These are phyloP conservation scores for Diadumene lineata DNA, from an alignment of 92 coral and sea anemone genomes.

Conservation along the genomic window DNA sequence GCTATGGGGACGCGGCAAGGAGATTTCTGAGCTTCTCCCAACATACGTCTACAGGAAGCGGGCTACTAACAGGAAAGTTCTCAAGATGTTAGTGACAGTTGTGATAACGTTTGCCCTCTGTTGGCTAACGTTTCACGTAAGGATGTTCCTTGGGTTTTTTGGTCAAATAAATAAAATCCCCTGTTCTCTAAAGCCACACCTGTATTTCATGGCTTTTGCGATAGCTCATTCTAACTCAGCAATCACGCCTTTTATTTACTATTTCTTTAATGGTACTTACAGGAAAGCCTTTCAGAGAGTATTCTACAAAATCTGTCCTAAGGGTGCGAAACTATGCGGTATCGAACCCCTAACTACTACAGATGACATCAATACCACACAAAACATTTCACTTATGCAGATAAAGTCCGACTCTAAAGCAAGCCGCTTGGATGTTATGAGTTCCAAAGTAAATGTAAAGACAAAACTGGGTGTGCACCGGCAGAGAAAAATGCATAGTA, in stretches of 20 bases:
- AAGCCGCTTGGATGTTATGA: slow-evolving; percentile 6
- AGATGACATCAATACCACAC: slow-evolving; percentile 15
- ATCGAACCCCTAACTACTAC: neutral
- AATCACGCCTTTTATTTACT: slow-evolving; percentile 57
- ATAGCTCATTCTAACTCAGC: slow-evolving; percentile 60
- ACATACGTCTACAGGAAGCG: slow-evolving; percentile 36
- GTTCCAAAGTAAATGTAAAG: neutral
- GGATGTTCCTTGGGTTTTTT: slow-evolving; percentile 50
- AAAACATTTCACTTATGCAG: slow-evolving; percentile 17
- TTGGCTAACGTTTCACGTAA: slow-evolving; percentile 62
- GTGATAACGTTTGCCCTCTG: slow-evolving; percentile 60
- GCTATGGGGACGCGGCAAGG: slow-evolving; percentile 56
- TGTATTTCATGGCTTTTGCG: slow-evolving; percentile 33
- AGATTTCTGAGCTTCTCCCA: slow-evolving; percentile 39
- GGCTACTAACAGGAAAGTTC: slow-evolving; percentile 33
- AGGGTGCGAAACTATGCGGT: slow-evolving; percentile 1
- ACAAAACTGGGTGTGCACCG: slow-evolving; percentile 29
- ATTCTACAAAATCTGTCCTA: slow-evolving; percentile 8
- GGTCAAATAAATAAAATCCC: slow-evolving; percentile 30
- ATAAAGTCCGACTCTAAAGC: slow-evolving; percentile 13
- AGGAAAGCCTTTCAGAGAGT: slow-evolving; percentile 33
- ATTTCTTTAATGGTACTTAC: slow-evolving; percentile 37
- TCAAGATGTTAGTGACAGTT: slow-evolving; percentile 58
- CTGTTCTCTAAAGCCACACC: slow-evolving; percentile 19
- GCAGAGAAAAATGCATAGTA: slow-evolving; percentile 19